Percentiles rank a stretch among this genome's conserved stretches.
Conservation (phyloP, 2,797 vertebrate species). For the Saxicola maurus region DNA sequence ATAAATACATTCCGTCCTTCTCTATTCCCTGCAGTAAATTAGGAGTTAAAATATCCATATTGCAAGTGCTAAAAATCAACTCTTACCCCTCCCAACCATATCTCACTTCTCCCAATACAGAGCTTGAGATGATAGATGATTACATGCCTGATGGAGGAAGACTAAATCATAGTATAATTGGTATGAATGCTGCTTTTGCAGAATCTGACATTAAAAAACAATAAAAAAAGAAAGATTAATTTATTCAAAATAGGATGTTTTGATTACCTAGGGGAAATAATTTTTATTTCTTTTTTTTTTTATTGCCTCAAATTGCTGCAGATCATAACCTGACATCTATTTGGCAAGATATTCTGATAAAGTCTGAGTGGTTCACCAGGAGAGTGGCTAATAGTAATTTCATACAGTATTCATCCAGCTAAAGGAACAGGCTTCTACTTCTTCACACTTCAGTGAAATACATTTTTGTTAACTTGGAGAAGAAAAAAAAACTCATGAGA, state of each 20-base stretch:
- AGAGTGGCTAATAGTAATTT: background rate
- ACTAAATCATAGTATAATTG: background rate
- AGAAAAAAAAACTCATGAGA: background rate
- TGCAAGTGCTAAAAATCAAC: background rate
- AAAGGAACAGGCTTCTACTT: background rate
- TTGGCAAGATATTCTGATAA: background rate
- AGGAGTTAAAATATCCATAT: background rate
- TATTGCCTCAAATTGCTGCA: background rate
- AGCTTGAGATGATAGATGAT: background rate
- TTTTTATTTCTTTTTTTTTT: background rate
- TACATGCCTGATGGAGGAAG: background rate
- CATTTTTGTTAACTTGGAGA: background rate
- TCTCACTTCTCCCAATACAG: background rate
- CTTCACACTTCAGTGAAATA: background rate
- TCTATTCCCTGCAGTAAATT: background rate
- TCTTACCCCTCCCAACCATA: background rate
- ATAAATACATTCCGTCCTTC: background rate
- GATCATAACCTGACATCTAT: background rate
- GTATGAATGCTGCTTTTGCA: background rate
- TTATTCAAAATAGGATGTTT: background rate
- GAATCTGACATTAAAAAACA: background rate
- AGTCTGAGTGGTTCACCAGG: background rate
- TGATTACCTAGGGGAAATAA: background rate
- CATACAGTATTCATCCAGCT: background rate
- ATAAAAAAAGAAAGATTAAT: background rate